Evolutionary conservation across 2,888 invertebrate genomes (phyloP).

Genomic region (Eulithis prunata): DNA sequence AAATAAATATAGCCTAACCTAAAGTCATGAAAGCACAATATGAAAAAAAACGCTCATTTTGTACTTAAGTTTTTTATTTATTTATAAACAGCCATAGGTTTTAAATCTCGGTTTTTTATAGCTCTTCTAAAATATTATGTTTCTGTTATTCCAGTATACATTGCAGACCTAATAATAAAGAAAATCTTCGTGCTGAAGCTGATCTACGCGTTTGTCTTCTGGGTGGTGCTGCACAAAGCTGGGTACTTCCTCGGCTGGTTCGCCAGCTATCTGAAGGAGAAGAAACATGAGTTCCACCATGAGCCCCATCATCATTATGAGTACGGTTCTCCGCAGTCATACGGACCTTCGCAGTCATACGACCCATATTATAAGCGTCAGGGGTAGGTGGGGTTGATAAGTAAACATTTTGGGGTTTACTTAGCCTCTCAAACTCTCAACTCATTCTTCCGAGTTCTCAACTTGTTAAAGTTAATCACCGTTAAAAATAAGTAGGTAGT

Average conservation of each 20-base stretch:
- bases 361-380: constrained; percentile 49
- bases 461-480: too few relatives aligned
- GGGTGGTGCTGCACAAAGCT: constrained; percentile 74
- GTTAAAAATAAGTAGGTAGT: too few relatives aligned
- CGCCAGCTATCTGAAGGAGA: constrained; percentile 69
- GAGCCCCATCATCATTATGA: constrained; percentile 51
- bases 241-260: constrained; percentile 79
- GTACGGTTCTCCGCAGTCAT: constrained; percentile 44
- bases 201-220: constrained; percentile 74
- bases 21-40: too few relatives aligned
- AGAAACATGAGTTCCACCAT: constrained; percentile 61
- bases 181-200: constrained; percentile 76
- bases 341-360: constrained; percentile 40
- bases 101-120: background rate
- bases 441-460: too few relatives aligned
- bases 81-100: too few relatives aligned
- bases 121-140: background rate
- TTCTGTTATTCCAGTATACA: constrained; percentile 61
- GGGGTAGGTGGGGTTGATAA: constrained; percentile 2
- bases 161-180: constrained; percentile 73
- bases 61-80: too few relatives aligned
- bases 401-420: background rate
- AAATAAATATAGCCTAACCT: too few relatives aligned
- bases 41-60: too few relatives aligned
- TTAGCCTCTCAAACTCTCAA: too few relatives aligned